Base-by-base conservation (phyloP, 2,113 vertebrate genomes). In the Dryoscopus gambensis region DNA sequence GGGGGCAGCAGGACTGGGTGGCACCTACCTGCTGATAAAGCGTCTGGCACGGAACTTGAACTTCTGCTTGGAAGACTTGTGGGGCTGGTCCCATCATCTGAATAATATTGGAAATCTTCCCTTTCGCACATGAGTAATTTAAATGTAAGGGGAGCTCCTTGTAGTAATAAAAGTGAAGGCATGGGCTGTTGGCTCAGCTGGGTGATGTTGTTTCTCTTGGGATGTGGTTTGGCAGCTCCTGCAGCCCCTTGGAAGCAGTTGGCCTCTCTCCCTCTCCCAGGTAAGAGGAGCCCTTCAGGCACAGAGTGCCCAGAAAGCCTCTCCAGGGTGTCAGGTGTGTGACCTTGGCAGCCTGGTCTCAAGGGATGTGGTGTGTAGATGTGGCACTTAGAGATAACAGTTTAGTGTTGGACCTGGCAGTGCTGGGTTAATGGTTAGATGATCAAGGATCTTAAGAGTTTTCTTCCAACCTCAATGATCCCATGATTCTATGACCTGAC, bases 11-110 rank as follows among this genome's bases (percentile, higher is more conserved):
- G 97, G 93, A 56, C 30, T 98, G 24, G 97, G 98, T 35, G 97
- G 94, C 39, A 84, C 90, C 60, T 98, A 90, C 95, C 82, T 98
- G 40, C 96, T 98, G 39, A 25, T 98, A 52, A 98, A 97, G 93
- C 35, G 88, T 16, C 88, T 97, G 65, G 91, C 97, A 5, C 65
- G 57, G 55, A 79, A 97, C 82, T 57, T 92, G 35, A 11, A 81
- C n/a, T 50, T 98, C 76, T 56, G 40, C 6, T 6, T 89, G 67
- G 97, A 98, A 88, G 94, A 97, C 67, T 87, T 98, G 35, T 97
- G 98, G 98, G 95, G 56, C 94, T 97, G 93, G 95, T 78, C 97
- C 21, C 24, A 30, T 21, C 87, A 87, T 20, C 86, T 98, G 31
- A 97, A 93, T 91, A 95, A 71, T 13, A 47, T n/a, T 42, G 69